phyloP scores from a whole-genome alignment of 2,797 vertebrate genomes.

The Cercopithecus diana region DNA sequence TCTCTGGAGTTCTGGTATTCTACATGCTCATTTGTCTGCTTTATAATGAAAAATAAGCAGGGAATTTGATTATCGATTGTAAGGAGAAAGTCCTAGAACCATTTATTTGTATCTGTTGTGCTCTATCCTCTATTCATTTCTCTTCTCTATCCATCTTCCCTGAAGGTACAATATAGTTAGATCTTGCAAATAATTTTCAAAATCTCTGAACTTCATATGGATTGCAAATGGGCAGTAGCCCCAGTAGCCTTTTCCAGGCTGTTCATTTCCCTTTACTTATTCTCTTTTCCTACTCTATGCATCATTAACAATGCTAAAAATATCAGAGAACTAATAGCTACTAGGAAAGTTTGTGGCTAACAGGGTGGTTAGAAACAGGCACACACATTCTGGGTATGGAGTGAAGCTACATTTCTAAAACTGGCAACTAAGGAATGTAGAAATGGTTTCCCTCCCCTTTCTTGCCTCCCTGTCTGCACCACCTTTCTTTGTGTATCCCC shows the following conservation, averaged over 20 bases:
- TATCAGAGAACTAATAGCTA: not conserved
- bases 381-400: not conserved
- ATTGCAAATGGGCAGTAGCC: not conserved
- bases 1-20: not conserved
- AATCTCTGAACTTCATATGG: not conserved
- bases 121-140: not conserved
- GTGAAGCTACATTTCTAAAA: constrained; percentile 24
- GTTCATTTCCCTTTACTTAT: not conserved
- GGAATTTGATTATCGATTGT: not conserved
- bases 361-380: not conserved
- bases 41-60: not conserved
- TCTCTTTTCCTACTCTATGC: not conserved
- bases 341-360: not conserved
- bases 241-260: not conserved
- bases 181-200: constrained; percentile 8
- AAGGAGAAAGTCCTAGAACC: not conserved
- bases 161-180: not conserved
- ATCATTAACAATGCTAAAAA: not conserved
- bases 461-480: not conserved
- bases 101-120: not conserved
- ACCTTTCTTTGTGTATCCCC: constrained; percentile 76
- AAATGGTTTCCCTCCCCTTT: not conserved
- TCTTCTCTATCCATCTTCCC: not conserved
- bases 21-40: not conserved
- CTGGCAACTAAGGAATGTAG: constrained; percentile 26